These are phyloP conservation scores for Holacanthella duospinosa DNA, from an alignment of 2,888 invertebrate species.

Conservation along the genomic window DNA sequence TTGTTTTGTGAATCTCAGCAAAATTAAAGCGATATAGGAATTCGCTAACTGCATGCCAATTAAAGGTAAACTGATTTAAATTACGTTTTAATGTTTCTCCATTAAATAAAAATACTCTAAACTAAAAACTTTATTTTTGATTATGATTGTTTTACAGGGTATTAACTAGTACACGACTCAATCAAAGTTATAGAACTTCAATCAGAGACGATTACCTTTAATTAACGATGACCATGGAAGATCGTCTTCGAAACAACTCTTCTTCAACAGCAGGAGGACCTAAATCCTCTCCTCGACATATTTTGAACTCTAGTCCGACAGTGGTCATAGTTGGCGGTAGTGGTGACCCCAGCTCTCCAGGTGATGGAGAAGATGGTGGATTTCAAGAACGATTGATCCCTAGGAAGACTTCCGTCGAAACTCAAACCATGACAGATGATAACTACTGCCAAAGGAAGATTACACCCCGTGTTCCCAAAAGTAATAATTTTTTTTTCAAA, in stretches of 20 bases:
- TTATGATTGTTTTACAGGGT: no score
- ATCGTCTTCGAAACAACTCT: neutral
- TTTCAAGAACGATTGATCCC: constrained; percentile 32
- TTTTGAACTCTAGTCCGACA: neutral
- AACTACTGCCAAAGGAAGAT: constrained; percentile 36
- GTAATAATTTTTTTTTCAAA: constrained; percentile 10
- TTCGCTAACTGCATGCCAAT: no score
- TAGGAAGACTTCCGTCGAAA: constrained; percentile 36
- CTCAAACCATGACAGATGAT: constrained; percentile 36
- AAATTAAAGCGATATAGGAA: no score
- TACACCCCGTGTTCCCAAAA: constrained; percentile 35
- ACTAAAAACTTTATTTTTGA: no score
- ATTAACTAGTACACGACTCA: no score
- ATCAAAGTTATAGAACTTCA: no score
- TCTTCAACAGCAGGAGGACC: neutral
- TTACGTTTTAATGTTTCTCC: no score
- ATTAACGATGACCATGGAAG: constrained; percentile 3
- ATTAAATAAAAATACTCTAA: no score
- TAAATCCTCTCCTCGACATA: neutral
- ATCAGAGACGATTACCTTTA: no score
- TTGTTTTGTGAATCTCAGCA: no score
- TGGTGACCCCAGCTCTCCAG: constrained; percentile 29
- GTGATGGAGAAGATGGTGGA: constrained; percentile 35
- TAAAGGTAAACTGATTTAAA: no score
- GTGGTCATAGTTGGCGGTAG: neutral